A percentile compares a stretch with the other conserved stretches of the same genome.
Conservation (phyloP, 1,140 invertebrate genomes). For the Zophobas morio region DNA sequence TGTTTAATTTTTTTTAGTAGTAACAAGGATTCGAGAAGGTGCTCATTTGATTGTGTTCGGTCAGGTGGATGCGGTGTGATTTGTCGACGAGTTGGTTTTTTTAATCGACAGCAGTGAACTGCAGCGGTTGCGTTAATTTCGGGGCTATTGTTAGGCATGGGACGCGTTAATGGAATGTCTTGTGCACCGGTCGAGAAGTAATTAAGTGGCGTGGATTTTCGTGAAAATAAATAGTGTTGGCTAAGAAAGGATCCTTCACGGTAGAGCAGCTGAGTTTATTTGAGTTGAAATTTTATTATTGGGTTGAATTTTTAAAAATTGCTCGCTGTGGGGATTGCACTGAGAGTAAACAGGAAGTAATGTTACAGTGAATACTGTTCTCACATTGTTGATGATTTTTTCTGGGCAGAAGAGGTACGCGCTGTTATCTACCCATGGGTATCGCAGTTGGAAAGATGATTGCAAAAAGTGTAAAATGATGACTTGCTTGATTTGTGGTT, state of each 20-base stretch:
- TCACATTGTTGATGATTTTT: too few relatives aligned
- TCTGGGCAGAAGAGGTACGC: too few relatives aligned
- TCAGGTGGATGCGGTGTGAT: slow-evolving; percentile 31
- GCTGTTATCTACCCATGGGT: too few relatives aligned
- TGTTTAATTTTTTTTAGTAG: slow-evolving; percentile 35
- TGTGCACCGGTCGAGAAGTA: not conserved
- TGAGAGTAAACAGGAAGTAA: too few relatives aligned
- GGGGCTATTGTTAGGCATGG: slow-evolving; percentile 8
- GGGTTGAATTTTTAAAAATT: too few relatives aligned
- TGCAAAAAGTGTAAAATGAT: too few relatives aligned
- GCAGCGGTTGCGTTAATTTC: not conserved
- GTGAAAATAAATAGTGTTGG: not conserved
- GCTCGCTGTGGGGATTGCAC: too few relatives aligned
- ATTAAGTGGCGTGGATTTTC: slow-evolving; percentile 5
- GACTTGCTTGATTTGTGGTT: too few relatives aligned
- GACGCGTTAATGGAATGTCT: slow-evolving; percentile 9
- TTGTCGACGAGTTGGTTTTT: slow-evolving; percentile 22
- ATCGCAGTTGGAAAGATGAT: too few relatives aligned
- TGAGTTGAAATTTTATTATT: not conserved
- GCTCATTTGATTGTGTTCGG: slow-evolving; percentile 12
- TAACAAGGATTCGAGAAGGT: slow-evolving; percentile 27
- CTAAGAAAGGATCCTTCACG: not conserved
- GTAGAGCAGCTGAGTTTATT: not conserved
- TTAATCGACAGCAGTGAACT: not conserved
- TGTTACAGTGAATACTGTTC: too few relatives aligned